Percentiles rank a stretch among this genome's conserved stretches.
phyloP scores from a whole-genome alignment of 1,140 invertebrate species.

The Drosophila aff. region DNA sequence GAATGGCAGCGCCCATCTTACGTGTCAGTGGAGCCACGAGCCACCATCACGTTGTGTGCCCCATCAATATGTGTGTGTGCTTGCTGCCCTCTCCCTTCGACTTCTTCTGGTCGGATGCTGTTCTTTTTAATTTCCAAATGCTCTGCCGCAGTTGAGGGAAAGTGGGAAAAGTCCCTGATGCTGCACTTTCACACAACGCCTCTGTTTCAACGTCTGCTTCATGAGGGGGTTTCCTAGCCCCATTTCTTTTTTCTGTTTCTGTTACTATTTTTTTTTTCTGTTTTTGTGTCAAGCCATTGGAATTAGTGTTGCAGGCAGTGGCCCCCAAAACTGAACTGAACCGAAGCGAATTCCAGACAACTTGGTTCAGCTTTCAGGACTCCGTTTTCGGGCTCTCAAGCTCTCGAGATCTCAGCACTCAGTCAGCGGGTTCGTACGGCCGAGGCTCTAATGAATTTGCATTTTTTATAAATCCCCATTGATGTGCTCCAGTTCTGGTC shows the following conservation, averaged over 20 bases:
- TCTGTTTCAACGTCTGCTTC: slow-evolving; percentile 8
- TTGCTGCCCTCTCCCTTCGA: slow-evolving; percentile 20
- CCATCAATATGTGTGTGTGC: slow-evolving; percentile 19
- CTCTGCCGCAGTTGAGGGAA: slow-evolving; percentile 44
- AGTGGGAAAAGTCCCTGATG: slow-evolving; percentile 41
- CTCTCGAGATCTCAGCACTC: slow-evolving; percentile 32
- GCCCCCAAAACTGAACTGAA: slow-evolving; percentile 5
- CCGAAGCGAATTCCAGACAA: neutral
- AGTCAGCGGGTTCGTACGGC: slow-evolving; percentile 22
- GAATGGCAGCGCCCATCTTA: slow-evolving; percentile 9
- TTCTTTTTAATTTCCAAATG: slow-evolving; percentile 76
- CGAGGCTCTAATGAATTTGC: slow-evolving; percentile 77
- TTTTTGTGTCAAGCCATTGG: slow-evolving; percentile 41
- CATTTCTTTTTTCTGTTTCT: neutral
- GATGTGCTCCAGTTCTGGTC: slow-evolving; percentile 72
- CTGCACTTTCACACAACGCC: slow-evolving; percentile 57
- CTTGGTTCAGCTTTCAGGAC: slow-evolving; percentile 2
- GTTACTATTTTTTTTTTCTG: neutral
- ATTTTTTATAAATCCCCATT: slow-evolving; percentile 84
- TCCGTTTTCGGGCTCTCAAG: slow-evolving; percentile 6
- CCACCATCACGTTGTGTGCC: neutral
- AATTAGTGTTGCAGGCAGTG: slow-evolving; percentile 37
- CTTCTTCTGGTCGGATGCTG: slow-evolving; percentile 9
- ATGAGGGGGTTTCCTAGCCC: neutral
- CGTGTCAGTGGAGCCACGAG: slow-evolving; percentile 20